phyloP scores from a whole-genome alignment of 2,888 invertebrate genomes.

The Gymnosoma rotundatum region DNA sequence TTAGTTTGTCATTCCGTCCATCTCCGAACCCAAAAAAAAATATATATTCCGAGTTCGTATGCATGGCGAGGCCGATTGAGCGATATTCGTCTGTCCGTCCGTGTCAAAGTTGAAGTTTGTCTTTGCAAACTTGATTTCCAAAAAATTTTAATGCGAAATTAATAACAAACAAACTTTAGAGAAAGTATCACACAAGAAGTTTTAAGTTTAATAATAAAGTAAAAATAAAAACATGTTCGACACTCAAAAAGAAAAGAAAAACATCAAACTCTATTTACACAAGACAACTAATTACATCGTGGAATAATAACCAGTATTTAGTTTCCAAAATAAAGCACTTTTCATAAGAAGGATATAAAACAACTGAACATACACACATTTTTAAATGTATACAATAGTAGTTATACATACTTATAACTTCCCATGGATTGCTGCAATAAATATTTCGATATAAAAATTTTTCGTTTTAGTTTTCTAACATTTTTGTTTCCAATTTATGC shows the following conservation, averaged over 20 bases:
- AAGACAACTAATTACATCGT: not conserved
- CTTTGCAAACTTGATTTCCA: too few species aligned
- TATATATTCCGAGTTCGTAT: too few species aligned
- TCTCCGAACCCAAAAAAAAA: too few species aligned
- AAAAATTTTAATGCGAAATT: too few species aligned
- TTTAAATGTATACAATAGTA: not conserved
- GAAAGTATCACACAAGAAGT: too few species aligned
- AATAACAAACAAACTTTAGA: too few species aligned
- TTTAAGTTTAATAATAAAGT: too few species aligned
- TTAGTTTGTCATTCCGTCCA: too few species aligned
- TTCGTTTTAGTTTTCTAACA: conserved; percentile 32
- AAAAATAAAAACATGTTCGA: too few species aligned
- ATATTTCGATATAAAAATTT: conserved; percentile 63
- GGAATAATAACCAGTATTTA: not conserved
- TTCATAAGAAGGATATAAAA: not conserved
- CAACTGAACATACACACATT: not conserved
- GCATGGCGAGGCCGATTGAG: too few species aligned
- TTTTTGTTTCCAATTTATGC: conserved; percentile 46
- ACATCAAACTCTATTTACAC: not conserved
- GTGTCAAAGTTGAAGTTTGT: too few species aligned
- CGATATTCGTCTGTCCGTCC: too few species aligned
- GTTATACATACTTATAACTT: conserved; percentile 27
- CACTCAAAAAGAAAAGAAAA: not conserved
- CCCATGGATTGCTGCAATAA: conserved; percentile 64
- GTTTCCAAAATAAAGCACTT: conserved; percentile 8